A percentile compares a stretch with the other conserved stretches of the same genome.
Evolutionary conservation across 2,888 invertebrate species (phyloP).

Genomic region (Brachypalpus laphriformis): DNA sequence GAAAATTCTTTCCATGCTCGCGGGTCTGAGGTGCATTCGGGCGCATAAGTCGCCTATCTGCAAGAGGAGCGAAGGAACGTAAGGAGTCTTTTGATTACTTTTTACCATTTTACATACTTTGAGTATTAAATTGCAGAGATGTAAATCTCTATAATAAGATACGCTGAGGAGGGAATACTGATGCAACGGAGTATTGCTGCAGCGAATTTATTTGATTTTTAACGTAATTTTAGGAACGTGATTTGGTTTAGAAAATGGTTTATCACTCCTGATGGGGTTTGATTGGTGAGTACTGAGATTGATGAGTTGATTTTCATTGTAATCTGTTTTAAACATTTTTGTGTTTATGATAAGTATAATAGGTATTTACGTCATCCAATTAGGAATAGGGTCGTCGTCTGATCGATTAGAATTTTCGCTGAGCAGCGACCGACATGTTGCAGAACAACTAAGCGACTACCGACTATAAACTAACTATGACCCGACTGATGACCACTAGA

Average conservation of each 20-base stretch:
- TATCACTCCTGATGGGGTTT: background rate
- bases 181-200: background rate
- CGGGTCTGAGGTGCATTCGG: background rate
- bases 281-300: too few species aligned
- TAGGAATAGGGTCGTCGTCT: too few species aligned
- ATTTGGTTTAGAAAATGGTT: background rate
- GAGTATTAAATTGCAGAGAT: constrained; percentile 39
- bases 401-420: too few species aligned
- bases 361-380: too few species aligned
- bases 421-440: too few species aligned
- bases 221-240: constrained; percentile 7
- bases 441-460: too few species aligned
- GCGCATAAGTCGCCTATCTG: constrained; percentile 3
- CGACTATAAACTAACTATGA: too few species aligned
- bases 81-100: constrained; percentile 33
- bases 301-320: too few species aligned
- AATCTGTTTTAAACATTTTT: too few species aligned
- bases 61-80: background rate
- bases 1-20: background rate
- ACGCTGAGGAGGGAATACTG: background rate
- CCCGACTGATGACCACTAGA: too few species aligned
- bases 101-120: constrained; percentile 31
- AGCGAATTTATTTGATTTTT: constrained; percentile 20
- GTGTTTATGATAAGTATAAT: too few species aligned
- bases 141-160: constrained; percentile 41